Evolutionary conservation across 2,113 vertebrate species (phyloP).

Genomic region (Zosterops lateralis): DNA sequence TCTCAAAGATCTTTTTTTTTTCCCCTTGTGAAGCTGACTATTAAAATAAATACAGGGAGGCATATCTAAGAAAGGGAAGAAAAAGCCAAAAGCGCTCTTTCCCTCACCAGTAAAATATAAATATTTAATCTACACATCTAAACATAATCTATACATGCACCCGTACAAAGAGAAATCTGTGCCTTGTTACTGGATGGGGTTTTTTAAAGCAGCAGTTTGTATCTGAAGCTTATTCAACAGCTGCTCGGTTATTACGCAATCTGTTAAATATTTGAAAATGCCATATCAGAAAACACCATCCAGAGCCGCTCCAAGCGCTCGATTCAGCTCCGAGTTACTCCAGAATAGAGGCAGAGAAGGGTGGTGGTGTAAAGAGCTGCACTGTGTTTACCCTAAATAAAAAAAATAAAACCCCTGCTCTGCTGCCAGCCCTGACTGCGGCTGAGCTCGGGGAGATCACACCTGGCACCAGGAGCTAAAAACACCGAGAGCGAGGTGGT

Average conservation of each 20-base stretch:
- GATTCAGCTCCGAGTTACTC: accelerated
- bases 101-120: background rate
- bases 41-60: background rate
- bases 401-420: background rate
- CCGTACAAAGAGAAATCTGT: background rate
- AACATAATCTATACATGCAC: background rate
- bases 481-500: background rate
- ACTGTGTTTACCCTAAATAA: background rate
- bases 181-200: background rate
- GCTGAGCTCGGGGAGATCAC: background rate
- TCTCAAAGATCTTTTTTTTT: background rate
- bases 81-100: background rate
- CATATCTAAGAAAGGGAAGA: background rate
- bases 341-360: accelerated
- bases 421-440: background rate
- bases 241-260: background rate
- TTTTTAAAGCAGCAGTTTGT: background rate
- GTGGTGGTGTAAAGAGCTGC: background rate
- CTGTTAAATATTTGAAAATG: background rate
- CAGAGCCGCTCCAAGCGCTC: background rate
- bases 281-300: background rate
- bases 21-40: background rate
- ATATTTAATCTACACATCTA: slow-evolving; percentile 38
- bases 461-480: accelerated
- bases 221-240: background rate